These are phyloP conservation scores for Pyrrhosoma nymphula DNA, from an alignment of 2,888 invertebrate genomes.

Conservation along the genomic window DNA sequence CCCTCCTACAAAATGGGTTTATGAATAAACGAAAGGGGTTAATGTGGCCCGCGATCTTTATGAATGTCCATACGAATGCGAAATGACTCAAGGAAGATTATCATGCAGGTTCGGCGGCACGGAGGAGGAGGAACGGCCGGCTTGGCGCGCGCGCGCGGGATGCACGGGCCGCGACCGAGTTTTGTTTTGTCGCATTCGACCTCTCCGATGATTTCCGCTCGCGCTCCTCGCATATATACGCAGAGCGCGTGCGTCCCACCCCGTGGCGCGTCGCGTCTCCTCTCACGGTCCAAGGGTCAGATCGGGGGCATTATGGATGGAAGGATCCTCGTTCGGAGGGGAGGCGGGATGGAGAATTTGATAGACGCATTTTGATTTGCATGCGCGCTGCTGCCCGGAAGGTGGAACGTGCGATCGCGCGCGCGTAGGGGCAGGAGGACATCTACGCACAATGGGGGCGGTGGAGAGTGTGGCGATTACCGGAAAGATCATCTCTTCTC, in stretches of 20 bases:
- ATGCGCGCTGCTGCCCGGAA: background rate
- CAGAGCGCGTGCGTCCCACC: background rate
- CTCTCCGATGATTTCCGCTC: background rate
- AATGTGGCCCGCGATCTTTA: constrained; percentile 29
- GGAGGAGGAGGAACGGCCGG: background rate
- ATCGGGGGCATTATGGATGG: background rate
- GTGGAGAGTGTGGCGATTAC: background rate
- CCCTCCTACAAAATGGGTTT: background rate
- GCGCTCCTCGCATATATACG: background rate
- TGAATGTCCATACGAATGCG: background rate
- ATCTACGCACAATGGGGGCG: background rate
- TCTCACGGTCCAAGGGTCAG: background rate
- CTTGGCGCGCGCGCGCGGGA: background rate
- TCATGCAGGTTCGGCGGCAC: background rate
- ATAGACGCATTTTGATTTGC: constrained; percentile 29
- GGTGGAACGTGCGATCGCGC: background rate
- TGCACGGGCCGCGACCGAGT: background rate
- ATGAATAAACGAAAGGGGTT: constrained; percentile 43
- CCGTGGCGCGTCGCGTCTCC: background rate
- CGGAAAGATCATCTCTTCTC: background rate
- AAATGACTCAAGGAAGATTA: constrained; percentile 31
- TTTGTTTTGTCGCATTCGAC: background rate
- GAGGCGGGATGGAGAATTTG: background rate
- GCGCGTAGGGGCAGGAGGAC: background rate
- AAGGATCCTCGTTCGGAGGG: background rate